phyloP scores from a whole-genome alignment of 2,113 vertebrate species.

The Mesoclemmys tuberculata region DNA sequence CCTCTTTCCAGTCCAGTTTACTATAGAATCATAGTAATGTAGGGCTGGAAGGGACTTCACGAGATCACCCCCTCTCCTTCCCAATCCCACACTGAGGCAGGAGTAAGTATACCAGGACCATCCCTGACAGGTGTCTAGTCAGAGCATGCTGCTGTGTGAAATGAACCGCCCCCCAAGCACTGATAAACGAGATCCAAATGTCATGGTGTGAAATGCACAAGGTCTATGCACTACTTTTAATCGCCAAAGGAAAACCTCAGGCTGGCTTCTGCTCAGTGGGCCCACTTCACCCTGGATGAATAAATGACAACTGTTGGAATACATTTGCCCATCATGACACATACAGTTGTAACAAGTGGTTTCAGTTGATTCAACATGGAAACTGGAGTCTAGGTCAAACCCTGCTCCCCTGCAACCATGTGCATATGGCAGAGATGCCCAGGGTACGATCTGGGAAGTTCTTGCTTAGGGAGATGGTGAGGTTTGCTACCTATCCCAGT shows the following conservation, averaged over 20 bases:
- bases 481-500: background rate
- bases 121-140: background rate
- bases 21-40: background rate
- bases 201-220: constrained; percentile 20
- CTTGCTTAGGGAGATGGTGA: fast-evolving
- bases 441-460: background rate
- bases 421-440: background rate
- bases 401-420: background rate
- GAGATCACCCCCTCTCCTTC: background rate
- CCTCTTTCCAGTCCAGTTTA: background rate
- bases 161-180: constrained; percentile 58
- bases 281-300: constrained; percentile 41
- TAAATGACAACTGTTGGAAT: constrained; percentile 71
- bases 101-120: no score
- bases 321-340: constrained; percentile 62
- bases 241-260: constrained; percentile 10
- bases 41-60: background rate
- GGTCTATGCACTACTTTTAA: background rate
- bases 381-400: constrained; percentile 64
- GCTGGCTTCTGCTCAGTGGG: constrained; percentile 28
- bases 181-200: constrained; percentile 48
- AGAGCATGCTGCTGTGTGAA: background rate
- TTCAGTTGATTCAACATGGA: constrained; percentile 35
- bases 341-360: constrained; percentile 57
- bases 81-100: no score